Evolutionary conservation across 1,140 invertebrate genomes (phyloP).

Genomic region (Planococcus citri): DNA sequence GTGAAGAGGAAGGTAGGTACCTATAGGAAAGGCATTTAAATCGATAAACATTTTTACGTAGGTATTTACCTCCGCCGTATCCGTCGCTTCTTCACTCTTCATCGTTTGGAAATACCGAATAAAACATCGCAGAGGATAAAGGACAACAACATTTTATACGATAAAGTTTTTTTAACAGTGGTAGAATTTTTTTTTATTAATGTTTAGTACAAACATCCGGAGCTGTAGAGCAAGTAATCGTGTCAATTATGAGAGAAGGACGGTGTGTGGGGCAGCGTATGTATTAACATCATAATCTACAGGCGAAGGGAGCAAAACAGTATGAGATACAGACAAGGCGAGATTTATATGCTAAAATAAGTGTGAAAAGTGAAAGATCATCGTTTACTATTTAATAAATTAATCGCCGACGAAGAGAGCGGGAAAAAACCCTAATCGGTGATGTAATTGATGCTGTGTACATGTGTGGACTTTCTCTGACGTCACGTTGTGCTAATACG

Average conservation of each 20-base stretch:
- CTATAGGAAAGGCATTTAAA: no score
- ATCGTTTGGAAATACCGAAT: no score
- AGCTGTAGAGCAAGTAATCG: not conserved
- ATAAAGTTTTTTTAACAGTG: not conserved
- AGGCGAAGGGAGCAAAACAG: no score
- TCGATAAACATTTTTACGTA: no score
- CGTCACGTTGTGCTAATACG: slow-evolving; percentile 1
- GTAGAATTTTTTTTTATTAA: not conserved
- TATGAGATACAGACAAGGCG: no score
- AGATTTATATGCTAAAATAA: not conserved
- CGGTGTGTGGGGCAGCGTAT: not conserved
- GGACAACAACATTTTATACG: not conserved
- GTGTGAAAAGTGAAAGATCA: slow-evolving; percentile 3
- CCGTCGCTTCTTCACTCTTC: no score
- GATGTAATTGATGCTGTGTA: not conserved
- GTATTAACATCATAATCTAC: no score
- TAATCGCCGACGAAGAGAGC: not conserved
- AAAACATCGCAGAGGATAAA: not conserved
- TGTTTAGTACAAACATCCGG: not conserved
- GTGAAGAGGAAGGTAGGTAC: no score
- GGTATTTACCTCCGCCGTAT: no score
- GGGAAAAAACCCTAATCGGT: not conserved
- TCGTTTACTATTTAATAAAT: not conserved
- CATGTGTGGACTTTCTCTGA: slow-evolving; percentile 12
- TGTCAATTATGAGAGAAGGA: not conserved